phyloP scores from a whole-genome alignment of 1,140 invertebrate genomes.

The Dolichoris vasculosae region DNA sequence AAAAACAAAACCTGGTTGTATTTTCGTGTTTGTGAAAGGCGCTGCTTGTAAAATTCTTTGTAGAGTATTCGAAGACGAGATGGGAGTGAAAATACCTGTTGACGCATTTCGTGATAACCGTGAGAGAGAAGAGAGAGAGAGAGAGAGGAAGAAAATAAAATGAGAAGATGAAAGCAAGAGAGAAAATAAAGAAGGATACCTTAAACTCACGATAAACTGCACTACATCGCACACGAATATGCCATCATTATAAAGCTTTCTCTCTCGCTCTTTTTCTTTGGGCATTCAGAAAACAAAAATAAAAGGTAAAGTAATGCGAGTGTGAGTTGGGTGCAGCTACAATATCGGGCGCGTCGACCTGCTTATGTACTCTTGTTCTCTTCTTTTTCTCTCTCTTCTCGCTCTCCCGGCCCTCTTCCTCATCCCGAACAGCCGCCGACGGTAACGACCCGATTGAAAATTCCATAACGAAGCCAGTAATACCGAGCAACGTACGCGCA shows the following conservation, averaged over 20 bases:
- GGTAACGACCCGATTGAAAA: conserved; percentile 32
- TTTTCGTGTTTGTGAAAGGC: not conserved
- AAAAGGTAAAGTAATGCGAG: conserved; percentile 15
- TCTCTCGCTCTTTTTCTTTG: not conserved
- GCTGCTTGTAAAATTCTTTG: not conserved
- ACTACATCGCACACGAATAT: not conserved
- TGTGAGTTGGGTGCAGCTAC: conserved; percentile 30
- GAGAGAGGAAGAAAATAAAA: not conserved
- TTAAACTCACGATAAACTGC: not conserved
- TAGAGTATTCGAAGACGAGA: not conserved
- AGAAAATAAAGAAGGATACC: not conserved
- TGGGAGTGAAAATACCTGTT: conserved; percentile 4
- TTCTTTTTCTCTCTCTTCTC: not conserved
- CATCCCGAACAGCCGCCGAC: not conserved
- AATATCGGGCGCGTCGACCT: conserved; percentile 28
- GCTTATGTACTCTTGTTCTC: conserved; percentile 18
- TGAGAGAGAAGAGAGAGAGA: not conserved
- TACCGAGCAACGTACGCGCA: too few species aligned
- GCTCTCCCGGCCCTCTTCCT: not conserved
- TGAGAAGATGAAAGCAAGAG: not conserved
- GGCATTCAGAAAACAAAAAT: conserved; percentile 7
- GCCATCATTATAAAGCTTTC: not conserved
- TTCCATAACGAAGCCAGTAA: conserved; percentile 4
- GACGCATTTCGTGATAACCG: conserved; percentile 24
- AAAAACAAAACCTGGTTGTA: not conserved